Percentiles rank a stretch among this genome's conserved stretches.
Conservation (phyloP, 2,797 vertebrate species). For the Hybognathus amarus region DNA sequence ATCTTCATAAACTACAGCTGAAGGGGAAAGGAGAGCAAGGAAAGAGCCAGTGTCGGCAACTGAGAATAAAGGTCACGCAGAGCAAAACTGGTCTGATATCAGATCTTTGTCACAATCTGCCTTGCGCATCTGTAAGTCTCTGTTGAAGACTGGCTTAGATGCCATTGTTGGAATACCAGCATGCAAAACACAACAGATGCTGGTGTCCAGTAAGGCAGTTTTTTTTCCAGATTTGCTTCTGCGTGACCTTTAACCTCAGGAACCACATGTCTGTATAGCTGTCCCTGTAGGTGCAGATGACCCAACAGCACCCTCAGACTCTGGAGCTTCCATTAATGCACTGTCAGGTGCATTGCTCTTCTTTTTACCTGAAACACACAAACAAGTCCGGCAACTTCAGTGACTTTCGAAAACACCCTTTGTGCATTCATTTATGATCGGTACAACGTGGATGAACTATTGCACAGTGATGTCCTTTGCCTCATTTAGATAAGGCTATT, state of each 20-base stretch:
- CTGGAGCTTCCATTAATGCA: slow-evolving; percentile 41
- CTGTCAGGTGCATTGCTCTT: background rate
- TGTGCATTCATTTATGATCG: background rate
- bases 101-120: background rate
- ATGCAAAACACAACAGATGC: background rate
- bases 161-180: background rate
- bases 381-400: background rate
- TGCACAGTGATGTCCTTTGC: background rate
- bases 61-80: slow-evolving; percentile 40
- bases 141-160: background rate
- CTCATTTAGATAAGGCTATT: background rate
- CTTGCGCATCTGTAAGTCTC: background rate
- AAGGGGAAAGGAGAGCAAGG: slow-evolving; percentile 7
- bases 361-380: slow-evolving; percentile 61
- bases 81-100: slow-evolving; percentile 27
- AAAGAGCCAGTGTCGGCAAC: background rate
- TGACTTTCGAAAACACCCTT: background rate
- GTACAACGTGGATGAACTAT: background rate
- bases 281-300: slow-evolving; percentile 38
- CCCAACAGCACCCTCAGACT: slow-evolving; percentile 49
- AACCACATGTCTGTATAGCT: slow-evolving; percentile 62
- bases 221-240: slow-evolving; percentile 50
- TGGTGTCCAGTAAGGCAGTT: background rate
- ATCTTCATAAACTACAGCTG: slow-evolving; percentile 74
- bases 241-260: slow-evolving; percentile 71